Evolutionary conservation across 2,797 vertebrate genomes (phyloP).

Genomic region (Microcaecilia unicolor): DNA sequence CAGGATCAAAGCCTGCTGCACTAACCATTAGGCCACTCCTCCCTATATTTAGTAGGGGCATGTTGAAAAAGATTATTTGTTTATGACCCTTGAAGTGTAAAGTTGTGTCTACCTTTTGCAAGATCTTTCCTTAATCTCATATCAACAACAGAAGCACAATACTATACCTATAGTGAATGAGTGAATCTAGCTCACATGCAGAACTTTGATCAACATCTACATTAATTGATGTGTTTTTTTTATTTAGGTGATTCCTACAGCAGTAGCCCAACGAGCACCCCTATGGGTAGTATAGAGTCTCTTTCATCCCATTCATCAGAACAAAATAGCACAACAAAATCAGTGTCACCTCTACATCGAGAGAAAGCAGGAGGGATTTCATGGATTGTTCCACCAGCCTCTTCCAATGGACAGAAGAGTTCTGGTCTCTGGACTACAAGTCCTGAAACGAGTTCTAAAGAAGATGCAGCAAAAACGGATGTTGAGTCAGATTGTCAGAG

Average conservation of each 20-base stretch:
- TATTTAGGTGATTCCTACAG: constrained; percentile 85
- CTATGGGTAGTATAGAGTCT: constrained; percentile 92
- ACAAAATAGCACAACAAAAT: constrained; percentile 74
- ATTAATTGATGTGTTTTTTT: neutral
- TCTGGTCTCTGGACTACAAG: constrained; percentile 66
- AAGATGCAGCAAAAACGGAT: constrained; percentile 77
- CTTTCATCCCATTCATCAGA: constrained; percentile 96
- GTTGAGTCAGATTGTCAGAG: constrained; percentile 78
- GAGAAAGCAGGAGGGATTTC: constrained; percentile 68
- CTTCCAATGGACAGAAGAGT: constrained; percentile 71
- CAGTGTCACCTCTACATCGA: constrained; percentile 52
- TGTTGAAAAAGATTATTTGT: too few relatives aligned
- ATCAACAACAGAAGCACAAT: too few relatives aligned
- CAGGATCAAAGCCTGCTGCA: too few relatives aligned
- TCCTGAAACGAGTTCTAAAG: constrained; percentile 82
- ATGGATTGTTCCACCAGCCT: constrained; percentile 63
- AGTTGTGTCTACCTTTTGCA: too few relatives aligned
- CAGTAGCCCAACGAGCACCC: constrained; percentile 89
- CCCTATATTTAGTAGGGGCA: too few relatives aligned
- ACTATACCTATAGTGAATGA: too few relatives aligned
- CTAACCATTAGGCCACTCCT: too few relatives aligned
- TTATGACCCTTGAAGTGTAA: too few relatives aligned
- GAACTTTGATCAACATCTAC: too few relatives aligned
- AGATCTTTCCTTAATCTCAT: too few relatives aligned
- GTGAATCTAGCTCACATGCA: too few relatives aligned